A percentile compares a stretch with the other conserved stretches of the same genome.
These are phyloP conservation scores for Naja naja DNA, from an alignment of 2,113 vertebrate species.

Conservation along the genomic window DNA sequence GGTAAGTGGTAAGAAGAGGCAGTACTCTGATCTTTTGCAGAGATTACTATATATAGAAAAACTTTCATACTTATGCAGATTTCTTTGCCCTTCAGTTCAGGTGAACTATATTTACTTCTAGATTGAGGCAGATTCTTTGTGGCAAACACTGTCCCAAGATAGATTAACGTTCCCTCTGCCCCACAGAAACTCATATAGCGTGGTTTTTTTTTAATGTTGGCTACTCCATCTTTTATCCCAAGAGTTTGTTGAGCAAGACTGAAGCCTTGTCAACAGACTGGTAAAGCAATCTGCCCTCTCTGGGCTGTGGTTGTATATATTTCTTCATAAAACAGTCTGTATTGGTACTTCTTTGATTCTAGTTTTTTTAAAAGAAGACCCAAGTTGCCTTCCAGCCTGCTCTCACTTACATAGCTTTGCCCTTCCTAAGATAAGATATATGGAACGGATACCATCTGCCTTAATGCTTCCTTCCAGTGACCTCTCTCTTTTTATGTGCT, in stretches of 20 bases:
- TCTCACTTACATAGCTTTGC: neutral
- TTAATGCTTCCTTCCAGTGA: neutral
- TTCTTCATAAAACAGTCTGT: slow-evolving; percentile 16
- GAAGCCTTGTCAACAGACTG: neutral
- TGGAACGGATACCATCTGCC: slow-evolving; percentile 11
- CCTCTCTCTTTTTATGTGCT: neutral
- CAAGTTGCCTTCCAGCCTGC: neutral
- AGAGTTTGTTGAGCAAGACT: neutral
- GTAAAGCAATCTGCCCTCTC: neutral
- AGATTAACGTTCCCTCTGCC: neutral
- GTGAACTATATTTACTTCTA: neutral
- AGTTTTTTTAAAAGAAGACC: neutral
- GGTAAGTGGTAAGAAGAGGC: neutral
- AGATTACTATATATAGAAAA: neutral
- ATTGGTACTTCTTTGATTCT: slow-evolving; percentile 12
- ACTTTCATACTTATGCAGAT: neutral
- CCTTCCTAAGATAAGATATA: neutral
- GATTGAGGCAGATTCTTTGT: neutral
- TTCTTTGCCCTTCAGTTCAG: neutral
- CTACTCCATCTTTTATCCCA: neutral
- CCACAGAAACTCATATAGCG: neutral
- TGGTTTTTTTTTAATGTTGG: neutral
- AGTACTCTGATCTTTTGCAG: neutral
- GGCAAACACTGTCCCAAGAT: neutral
- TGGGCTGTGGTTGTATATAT: slow-evolving; percentile 12